Percentiles rank a stretch among this genome's conserved stretches.
These are phyloP conservation scores for Nerophis lumbriciformis DNA, from an alignment of 2,113 vertebrate species.

Conservation along the genomic window DNA sequence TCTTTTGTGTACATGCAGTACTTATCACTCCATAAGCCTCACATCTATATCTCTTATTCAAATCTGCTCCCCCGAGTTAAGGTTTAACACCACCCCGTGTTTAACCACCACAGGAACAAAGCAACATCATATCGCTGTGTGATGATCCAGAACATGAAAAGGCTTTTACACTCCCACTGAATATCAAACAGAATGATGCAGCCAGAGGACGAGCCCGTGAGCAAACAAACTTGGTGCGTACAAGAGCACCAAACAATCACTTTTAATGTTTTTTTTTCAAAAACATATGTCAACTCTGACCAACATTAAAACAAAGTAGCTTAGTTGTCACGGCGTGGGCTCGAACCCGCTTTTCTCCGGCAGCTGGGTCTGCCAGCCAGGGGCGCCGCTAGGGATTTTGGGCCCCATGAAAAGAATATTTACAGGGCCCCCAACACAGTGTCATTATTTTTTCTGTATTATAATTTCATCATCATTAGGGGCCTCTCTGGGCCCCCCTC, in stretches of 20 bases:
- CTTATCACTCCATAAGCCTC: background rate
- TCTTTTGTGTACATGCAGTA: background rate
- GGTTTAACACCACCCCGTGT: constrained; percentile 7
- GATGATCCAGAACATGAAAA: constrained; percentile 45
- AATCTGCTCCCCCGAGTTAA: constrained; percentile 21
- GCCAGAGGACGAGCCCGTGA: constrained; percentile 12
- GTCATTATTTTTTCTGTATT: too few species aligned
- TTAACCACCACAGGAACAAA: constrained; percentile 10
- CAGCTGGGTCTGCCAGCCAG: too few species aligned
- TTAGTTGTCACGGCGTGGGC: too few species aligned
- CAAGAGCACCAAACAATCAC: background rate
- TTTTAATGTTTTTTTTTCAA: too few species aligned
- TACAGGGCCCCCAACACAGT: too few species aligned
- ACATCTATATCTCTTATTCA: background rate
- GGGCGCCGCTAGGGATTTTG: too few species aligned
- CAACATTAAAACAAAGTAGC: too few species aligned
- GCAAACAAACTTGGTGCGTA: background rate
- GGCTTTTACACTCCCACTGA: constrained; percentile 40
- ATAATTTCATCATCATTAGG: too few species aligned
- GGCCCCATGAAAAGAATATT: too few species aligned
- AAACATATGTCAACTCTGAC: too few species aligned
- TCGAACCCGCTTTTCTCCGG: too few species aligned
- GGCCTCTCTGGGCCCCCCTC: too few species aligned
- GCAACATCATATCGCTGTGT: constrained; percentile 8
- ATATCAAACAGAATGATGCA: constrained; percentile 26